phyloP scores from a whole-genome alignment of 2,113 vertebrate species.

The Hystrix brachyura region DNA sequence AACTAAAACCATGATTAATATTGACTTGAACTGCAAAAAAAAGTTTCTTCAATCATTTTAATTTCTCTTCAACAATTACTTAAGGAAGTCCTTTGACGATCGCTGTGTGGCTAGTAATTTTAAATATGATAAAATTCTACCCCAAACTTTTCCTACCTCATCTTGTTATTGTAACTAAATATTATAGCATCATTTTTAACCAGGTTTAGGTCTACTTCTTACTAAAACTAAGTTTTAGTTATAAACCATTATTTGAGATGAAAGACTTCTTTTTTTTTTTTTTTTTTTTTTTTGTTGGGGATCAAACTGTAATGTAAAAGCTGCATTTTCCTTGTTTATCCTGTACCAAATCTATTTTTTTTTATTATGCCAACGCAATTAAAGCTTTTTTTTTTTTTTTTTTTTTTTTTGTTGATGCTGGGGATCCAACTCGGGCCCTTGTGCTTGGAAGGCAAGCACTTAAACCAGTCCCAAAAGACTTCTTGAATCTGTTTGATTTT shows the following conservation, averaged over 20 bases:
- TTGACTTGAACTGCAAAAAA: not conserved
- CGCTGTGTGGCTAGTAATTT: not conserved
- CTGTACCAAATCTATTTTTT: no score
- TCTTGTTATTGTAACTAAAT: slow-evolving; percentile 56
- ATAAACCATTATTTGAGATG: slow-evolving; percentile 52
- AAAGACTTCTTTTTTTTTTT: not conserved
- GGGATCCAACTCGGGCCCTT: no score
- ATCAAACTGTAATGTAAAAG: no score
- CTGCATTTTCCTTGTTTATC: no score
- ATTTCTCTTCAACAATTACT: slow-evolving; percentile 58
- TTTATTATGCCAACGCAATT: no score
- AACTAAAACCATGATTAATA: not conserved
- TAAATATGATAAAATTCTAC: slow-evolving; percentile 21
- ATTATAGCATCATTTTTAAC: not conserved
- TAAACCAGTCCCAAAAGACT: not conserved
- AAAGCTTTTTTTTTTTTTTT: not conserved
- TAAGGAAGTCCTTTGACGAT: slow-evolving; percentile 22
- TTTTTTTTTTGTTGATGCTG: no score
- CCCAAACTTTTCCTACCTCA: not conserved
- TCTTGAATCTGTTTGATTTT: slow-evolving; percentile 48
- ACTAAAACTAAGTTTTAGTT: slow-evolving; percentile 38
- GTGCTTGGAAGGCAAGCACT: no score
- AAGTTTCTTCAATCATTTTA: not conserved
- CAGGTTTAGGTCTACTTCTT: slow-evolving; percentile 54
- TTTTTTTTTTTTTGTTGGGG: no score